phyloP scores from a whole-genome alignment of 2,113 vertebrate genomes.

The Silurus asotus region DNA sequence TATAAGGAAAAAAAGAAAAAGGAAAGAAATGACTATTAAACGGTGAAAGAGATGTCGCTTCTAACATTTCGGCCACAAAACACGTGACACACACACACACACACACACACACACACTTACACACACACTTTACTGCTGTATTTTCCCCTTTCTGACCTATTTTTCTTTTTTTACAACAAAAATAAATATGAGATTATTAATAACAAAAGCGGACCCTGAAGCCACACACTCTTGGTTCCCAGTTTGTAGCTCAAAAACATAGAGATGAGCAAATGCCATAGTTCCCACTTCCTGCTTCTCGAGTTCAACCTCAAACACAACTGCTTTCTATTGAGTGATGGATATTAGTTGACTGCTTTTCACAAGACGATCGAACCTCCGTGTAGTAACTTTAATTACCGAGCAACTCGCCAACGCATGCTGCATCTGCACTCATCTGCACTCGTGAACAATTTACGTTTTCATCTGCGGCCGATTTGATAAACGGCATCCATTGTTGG shows the following conservation, averaged over 20 bases:
- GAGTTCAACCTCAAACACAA: background rate
- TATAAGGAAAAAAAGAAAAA: too few relatives aligned
- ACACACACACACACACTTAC: too few relatives aligned
- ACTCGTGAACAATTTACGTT: background rate
- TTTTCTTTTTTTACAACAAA: too few relatives aligned
- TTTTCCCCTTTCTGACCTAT: background rate
- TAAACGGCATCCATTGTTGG: background rate
- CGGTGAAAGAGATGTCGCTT: too few relatives aligned
- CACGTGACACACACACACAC: too few relatives aligned
- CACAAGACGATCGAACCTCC: too few relatives aligned
- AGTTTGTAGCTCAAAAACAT: background rate
- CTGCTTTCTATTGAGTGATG: background rate
- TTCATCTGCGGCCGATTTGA: background rate
- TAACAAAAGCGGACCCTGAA: background rate
- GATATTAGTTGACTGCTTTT: background rate
- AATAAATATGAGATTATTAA: too few relatives aligned
- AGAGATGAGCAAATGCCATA: background rate
- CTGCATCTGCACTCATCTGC: background rate
- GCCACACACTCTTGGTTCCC: background rate
- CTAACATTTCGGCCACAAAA: too few relatives aligned
- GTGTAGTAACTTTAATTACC: background rate
- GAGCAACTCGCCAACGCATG: background rate
- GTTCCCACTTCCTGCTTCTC: background rate
- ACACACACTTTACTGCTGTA: background rate
- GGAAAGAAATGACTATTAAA: too few relatives aligned